These are phyloP conservation scores for Aphodius sticticus DNA, from an alignment of 2,888 invertebrate species.

Conservation along the genomic window DNA sequence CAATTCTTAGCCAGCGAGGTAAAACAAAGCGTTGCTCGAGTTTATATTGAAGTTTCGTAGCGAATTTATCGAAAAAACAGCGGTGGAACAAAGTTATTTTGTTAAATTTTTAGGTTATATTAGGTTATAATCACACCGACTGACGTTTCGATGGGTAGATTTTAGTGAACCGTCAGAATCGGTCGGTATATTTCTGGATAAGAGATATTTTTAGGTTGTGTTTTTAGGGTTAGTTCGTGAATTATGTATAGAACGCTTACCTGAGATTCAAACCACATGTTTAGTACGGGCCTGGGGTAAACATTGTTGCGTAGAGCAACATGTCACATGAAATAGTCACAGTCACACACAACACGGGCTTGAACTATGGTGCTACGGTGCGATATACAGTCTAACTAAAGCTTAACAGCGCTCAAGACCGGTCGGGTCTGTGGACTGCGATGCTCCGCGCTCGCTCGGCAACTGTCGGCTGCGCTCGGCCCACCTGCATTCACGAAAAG, in stretches of 20 bases:
- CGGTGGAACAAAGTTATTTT: no score
- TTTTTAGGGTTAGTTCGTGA: conserved; percentile 14
- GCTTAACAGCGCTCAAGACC: conserved; percentile 55
- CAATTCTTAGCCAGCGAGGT: not conserved
- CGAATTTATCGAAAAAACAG: not conserved
- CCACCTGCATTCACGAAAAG: conserved; percentile 65
- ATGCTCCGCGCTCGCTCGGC: conserved; percentile 54
- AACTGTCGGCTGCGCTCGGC: conserved; percentile 58
- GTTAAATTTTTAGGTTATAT: not conserved
- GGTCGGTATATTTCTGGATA: not conserved
- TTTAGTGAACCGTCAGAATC: not conserved
- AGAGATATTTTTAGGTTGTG: conserved; percentile 26
- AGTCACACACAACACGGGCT: conserved; percentile 49
- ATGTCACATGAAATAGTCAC: conserved; percentile 52
- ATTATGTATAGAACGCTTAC: conserved; percentile 49
- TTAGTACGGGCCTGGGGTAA: conserved; percentile 56
- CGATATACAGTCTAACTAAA: conserved; percentile 53
- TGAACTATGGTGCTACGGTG: conserved; percentile 51
- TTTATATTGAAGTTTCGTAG: no score
- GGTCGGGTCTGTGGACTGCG: conserved; percentile 49
- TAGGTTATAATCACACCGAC: not conserved
- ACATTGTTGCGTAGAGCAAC: conserved; percentile 60
- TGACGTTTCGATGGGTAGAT: not conserved
- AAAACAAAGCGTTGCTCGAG: not conserved
- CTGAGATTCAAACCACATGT: conserved; percentile 62